Percentiles rank a stretch among this genome's conserved stretches.
phyloP scores from a whole-genome alignment of 2,888 invertebrate species.

The Caenorhabditis wallacei region DNA sequence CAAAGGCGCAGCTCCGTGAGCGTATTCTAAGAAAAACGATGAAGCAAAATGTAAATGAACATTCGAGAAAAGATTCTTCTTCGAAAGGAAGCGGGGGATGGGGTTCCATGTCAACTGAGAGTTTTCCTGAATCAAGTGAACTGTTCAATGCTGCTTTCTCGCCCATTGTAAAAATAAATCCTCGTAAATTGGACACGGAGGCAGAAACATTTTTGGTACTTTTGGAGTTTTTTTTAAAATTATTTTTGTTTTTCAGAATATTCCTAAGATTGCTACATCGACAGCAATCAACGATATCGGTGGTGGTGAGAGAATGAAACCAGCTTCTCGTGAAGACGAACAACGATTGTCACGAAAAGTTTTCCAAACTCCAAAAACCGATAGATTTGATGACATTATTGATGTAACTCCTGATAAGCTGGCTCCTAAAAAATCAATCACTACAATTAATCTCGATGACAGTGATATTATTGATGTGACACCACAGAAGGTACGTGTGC shows the following conservation, averaged over 20 bases:
- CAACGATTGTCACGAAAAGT: too few relatives aligned
- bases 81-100: conserved; percentile 17
- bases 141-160: conserved; percentile 40
- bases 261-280: too few relatives aligned
- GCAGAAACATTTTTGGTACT: background rate
- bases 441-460: conserved; percentile 20
- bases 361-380: too few relatives aligned
- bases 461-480: conserved; percentile 40
- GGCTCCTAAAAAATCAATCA: background rate
- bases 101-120: conserved; percentile 11
- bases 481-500: background rate
- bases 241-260: conserved; percentile 19
- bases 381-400: too few relatives aligned
- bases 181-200: background rate
- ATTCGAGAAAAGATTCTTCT: background rate
- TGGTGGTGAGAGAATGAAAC: too few relatives aligned
- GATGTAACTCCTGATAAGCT: too few relatives aligned
- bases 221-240: background rate
- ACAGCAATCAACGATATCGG: too few relatives aligned
- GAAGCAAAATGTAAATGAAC: background rate
- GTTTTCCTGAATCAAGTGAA: background rate
- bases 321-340: too few relatives aligned
- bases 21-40: conserved; percentile 68
- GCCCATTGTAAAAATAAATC: conserved; percentile 40
- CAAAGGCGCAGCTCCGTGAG: conserved; percentile 71